Conservation (phyloP, 2,888 invertebrate genomes). For the Sphinx pinastri region DNA sequence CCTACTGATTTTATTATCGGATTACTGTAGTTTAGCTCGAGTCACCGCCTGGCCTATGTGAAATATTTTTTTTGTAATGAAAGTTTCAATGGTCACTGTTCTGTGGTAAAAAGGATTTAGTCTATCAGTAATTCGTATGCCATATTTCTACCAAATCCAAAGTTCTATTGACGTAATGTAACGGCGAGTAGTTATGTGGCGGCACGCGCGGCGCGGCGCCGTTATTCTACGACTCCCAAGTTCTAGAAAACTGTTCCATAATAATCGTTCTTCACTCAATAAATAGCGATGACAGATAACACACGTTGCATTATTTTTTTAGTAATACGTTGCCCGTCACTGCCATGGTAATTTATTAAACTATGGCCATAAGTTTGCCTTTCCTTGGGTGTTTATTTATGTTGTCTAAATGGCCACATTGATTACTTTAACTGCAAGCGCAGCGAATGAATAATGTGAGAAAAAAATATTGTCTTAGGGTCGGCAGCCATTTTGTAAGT, state of each 20-base stretch:
- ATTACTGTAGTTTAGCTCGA: too few relatives aligned
- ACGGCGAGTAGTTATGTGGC: too few relatives aligned
- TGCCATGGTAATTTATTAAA: background rate
- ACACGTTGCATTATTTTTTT: background rate
- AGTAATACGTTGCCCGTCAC: background rate
- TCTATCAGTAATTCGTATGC: too few relatives aligned
- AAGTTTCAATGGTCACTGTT: background rate
- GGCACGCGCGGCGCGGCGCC: too few relatives aligned
- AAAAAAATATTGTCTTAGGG: background rate
- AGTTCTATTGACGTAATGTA: too few relatives aligned
- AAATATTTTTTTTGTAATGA: too few relatives aligned
- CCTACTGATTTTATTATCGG: too few relatives aligned
- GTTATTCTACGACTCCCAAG: too few relatives aligned
- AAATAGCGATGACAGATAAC: background rate
- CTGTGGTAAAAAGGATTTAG: background rate
- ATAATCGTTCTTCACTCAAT: too few relatives aligned
- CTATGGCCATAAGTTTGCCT: background rate
- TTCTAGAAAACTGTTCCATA: too few relatives aligned
- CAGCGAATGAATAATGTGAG: constrained; percentile 8
- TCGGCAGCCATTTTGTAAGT: constrained; percentile 4
- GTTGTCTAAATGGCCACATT: constrained; percentile 13
- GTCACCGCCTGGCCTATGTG: too few relatives aligned
- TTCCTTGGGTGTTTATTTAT: constrained; percentile 10
- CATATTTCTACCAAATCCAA: too few relatives aligned
- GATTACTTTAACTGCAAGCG: constrained; percentile 24